Percentiles rank a stretch among this genome's conserved stretches.
These are phyloP conservation scores for Pammene fasciana DNA, from an alignment of 2,888 invertebrate genomes.

Conservation along the genomic window DNA sequence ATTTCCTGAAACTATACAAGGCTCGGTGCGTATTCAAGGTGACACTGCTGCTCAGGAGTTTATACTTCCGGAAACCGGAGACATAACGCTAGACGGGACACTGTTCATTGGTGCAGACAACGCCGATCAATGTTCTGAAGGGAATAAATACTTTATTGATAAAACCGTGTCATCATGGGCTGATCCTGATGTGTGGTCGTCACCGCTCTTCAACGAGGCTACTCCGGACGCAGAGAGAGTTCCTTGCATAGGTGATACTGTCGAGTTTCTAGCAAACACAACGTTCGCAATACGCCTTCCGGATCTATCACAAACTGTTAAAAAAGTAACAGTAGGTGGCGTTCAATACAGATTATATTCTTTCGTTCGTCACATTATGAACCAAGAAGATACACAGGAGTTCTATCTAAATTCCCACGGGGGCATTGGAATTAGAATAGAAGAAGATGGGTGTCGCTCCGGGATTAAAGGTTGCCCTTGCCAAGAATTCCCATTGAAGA, in stretches of 20 bases:
- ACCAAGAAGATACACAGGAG: constrained; percentile 49
- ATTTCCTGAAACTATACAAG: constrained; percentile 63
- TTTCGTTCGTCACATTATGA: constrained; percentile 45
- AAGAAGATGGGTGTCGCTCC: constrained; percentile 49
- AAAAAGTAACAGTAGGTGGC: constrained; percentile 54
- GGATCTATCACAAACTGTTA: constrained; percentile 55
- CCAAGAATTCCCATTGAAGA: constrained; percentile 55
- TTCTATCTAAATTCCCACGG: constrained; percentile 55
- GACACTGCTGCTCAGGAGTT: constrained; percentile 59
- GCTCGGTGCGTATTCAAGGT: constrained; percentile 58
- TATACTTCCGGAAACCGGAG: constrained; percentile 70
- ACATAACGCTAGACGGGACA: constrained; percentile 63
- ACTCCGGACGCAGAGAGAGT: constrained; percentile 77
- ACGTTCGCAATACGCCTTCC: constrained; percentile 64
- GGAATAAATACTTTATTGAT: constrained; percentile 63
- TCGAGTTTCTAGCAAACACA: constrained; percentile 63
- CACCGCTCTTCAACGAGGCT: constrained; percentile 69
- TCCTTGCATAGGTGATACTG: constrained; percentile 75
- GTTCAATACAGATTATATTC: constrained; percentile 44
- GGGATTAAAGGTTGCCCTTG: constrained; percentile 64
- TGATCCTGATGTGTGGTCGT: constrained; percentile 74
- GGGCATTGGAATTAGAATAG: constrained; percentile 51
- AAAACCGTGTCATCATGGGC: constrained; percentile 64
- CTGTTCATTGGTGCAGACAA: constrained; percentile 59
- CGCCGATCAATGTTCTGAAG: constrained; percentile 58